Conservation (phyloP, 2,888 invertebrate species). For the Physocephala rufipes region DNA sequence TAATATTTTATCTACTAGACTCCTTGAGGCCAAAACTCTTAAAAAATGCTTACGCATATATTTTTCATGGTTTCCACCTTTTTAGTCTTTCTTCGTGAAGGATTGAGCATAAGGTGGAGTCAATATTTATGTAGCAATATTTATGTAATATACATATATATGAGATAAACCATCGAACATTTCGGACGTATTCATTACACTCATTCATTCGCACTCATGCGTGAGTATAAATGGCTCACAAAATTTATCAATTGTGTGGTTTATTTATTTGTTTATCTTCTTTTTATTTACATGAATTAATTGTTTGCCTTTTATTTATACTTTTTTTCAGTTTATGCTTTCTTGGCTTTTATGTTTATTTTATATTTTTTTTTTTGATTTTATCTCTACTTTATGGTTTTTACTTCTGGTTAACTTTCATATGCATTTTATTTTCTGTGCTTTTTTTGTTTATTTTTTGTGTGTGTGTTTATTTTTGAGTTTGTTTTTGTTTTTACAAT, state of each 20-base stretch:
- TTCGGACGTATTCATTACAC: background rate
- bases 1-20: no score
- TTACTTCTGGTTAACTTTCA: no score
- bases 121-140: no score
- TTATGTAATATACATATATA: background rate
- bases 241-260: constrained; percentile 31
- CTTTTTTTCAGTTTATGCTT: constrained; percentile 26
- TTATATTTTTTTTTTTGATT: background rate
- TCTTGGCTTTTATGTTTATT: constrained; percentile 21
- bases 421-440: no score
- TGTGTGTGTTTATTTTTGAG: constrained; percentile 11
- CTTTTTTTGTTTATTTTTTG: constrained; percentile 30
- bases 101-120: no score
- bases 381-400: no score
- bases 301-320: constrained; percentile 24
- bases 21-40: no score
- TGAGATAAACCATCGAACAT: background rate
- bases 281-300: background rate
- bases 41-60: no score
- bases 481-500: background rate
- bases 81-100: no score
- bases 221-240: constrained; percentile 20
- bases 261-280: background rate
- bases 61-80: no score
- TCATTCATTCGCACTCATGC: constrained; percentile 5